These are phyloP conservation scores for Hypomecis punctinalis DNA, from an alignment of 2,888 invertebrate genomes.

Conservation along the genomic window DNA sequence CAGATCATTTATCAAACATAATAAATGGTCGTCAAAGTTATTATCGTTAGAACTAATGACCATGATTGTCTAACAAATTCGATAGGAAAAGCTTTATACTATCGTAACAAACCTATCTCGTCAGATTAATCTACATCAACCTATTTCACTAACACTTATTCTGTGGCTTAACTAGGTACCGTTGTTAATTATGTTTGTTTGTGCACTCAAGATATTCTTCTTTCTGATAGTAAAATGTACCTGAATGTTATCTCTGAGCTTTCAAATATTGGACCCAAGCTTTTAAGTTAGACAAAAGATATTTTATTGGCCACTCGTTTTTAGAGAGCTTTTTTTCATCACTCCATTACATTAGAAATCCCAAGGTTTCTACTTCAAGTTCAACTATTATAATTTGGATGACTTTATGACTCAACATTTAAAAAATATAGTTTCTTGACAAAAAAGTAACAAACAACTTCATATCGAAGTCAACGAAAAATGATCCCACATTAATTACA, in stretches of 20 bases:
- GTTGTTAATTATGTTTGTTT: constrained; percentile 22
- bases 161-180: neutral
- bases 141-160: neutral
- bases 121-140: constrained; percentile 16
- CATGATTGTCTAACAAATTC: constrained; percentile 11
- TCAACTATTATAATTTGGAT: neutral
- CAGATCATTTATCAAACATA: constrained; percentile 20
- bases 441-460: no score
- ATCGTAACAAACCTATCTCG: constrained; percentile 15
- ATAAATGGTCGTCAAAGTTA: constrained; percentile 21
- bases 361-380: neutral
- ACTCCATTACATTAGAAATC: neutral
- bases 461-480: no score
- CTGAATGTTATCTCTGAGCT: constrained; percentile 19
- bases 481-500: no score
- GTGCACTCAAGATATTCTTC: constrained; percentile 6
- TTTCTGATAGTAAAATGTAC: constrained; percentile 9
- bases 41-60: constrained; percentile 20
- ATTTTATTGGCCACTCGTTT: constrained; percentile 24
- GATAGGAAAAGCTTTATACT: constrained; percentile 5
- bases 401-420: no score
- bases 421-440: no score
- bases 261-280: constrained; percentile 8
- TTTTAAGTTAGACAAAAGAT: constrained; percentile 12
- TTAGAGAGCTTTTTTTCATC: constrained; percentile 17